Evolutionary conservation across 2,797 vertebrate species (phyloP).

Genomic region (Microhierax caerulescens): DNA sequence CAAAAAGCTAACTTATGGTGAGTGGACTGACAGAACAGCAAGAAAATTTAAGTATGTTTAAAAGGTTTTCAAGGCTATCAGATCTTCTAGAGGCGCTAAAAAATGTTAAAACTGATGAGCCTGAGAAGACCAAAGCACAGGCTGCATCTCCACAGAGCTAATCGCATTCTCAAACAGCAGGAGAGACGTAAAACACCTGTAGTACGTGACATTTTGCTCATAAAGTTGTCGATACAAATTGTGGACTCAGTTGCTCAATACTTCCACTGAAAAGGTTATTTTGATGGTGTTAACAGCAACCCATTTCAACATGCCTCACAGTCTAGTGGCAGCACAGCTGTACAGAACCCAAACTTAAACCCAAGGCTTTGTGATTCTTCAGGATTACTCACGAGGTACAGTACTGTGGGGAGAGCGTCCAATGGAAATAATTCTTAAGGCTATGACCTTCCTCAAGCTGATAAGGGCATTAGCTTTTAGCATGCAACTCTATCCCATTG

Average conservation of each 20-base stretch:
- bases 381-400: not conserved
- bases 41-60: not conserved
- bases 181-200: not conserved
- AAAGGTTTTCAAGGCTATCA: slow-evolving; percentile 8
- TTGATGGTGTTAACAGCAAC: not conserved
- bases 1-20: not conserved
- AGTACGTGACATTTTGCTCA: not conserved
- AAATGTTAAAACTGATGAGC: not conserved
- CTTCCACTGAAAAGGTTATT: slow-evolving; percentile 8
- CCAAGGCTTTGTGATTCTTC: not conserved
- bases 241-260: not conserved
- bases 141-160: not conserved
- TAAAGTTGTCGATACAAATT: not conserved
- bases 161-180: not conserved
- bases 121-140: not conserved
- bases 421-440: not conserved
- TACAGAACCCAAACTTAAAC: not conserved
- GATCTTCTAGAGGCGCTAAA: not conserved
- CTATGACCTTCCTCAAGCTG: not conserved
- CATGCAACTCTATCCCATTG: not conserved
- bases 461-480: not conserved
- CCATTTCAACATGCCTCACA: not conserved
- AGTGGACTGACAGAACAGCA: not conserved
- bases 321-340: not conserved
- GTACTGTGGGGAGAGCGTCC: not conserved